A percentile compares a stretch with the other conserved stretches of the same genome.
phyloP scores from a whole-genome alignment of 2,113 vertebrate species.

The Chloropsis hardwickii region DNA sequence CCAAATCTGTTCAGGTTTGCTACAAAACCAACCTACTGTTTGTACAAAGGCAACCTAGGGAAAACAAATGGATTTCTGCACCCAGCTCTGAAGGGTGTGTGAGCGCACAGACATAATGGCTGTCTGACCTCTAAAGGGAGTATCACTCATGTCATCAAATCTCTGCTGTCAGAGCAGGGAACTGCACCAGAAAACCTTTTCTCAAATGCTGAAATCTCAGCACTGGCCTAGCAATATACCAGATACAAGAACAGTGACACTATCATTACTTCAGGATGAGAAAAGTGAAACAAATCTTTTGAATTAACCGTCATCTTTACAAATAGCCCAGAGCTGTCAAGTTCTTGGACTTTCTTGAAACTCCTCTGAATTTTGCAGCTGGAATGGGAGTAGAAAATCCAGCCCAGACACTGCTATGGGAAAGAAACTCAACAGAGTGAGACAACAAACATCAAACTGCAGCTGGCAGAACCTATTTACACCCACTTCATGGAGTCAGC shows the following conservation, averaged over 20 bases:
- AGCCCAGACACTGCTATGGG: not conserved
- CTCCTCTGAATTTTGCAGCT: not conserved
- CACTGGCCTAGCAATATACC: not conserved
- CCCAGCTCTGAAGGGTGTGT: not conserved
- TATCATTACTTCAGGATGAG: not conserved
- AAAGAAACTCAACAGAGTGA: not conserved
- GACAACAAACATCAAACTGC: not conserved
- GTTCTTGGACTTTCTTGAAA: not conserved
- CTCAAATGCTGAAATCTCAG: not conserved
- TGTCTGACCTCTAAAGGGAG: not conserved
- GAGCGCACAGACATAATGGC: not conserved
- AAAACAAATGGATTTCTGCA: conserved; percentile 3
- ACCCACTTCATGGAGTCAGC: not conserved
- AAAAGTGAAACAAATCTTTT: not conserved
- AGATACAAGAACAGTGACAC: not conserved
- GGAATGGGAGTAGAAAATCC: not conserved
- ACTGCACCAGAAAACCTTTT: not conserved
- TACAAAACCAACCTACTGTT: not conserved
- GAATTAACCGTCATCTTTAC: not conserved
- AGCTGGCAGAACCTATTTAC: not conserved
- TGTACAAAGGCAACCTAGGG: not conserved
- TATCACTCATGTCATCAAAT: not conserved
- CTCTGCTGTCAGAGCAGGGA: not conserved
- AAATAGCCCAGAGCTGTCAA: not conserved
- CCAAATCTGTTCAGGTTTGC: not conserved